These are phyloP conservation scores for Salminus brasiliensis DNA, from an alignment of 2,113 vertebrate species.

Conservation along the genomic window DNA sequence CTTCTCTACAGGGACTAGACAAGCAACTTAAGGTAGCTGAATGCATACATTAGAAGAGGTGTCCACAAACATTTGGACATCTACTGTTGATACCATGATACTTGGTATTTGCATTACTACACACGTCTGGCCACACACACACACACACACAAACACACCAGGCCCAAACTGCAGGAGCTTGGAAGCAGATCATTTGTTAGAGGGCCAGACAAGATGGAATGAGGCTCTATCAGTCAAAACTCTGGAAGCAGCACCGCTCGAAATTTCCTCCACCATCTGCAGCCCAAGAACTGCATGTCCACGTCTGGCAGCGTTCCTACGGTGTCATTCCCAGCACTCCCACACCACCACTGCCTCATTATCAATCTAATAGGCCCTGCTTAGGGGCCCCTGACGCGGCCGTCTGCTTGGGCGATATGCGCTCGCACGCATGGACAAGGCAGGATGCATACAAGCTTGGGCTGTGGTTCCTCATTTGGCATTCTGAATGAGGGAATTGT, in stretches of 20 bases:
- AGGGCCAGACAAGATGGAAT: slow-evolving; percentile 6
- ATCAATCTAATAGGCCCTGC: slow-evolving; percentile 62
- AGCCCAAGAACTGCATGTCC: background rate
- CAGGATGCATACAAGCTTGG: slow-evolving; percentile 17
- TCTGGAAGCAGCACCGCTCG: slow-evolving; percentile 47
- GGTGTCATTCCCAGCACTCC: slow-evolving; percentile 54
- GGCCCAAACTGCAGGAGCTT: background rate
- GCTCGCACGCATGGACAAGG: slow-evolving; percentile 56
- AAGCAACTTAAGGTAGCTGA: too few relatives aligned
- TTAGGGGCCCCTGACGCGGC: slow-evolving; percentile 46
- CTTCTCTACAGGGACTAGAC: too few relatives aligned
- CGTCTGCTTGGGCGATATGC: slow-evolving; percentile 63
- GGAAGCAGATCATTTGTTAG: background rate
- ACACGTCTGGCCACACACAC: background rate
- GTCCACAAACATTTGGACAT: too few relatives aligned
- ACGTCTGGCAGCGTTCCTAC: slow-evolving; percentile 12
- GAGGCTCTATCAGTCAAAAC: slow-evolving; percentile 39
- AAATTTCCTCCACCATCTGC: slow-evolving; percentile 44
- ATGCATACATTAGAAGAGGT: too few relatives aligned
- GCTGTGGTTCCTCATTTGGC: slow-evolving; percentile 22
- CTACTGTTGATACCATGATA: too few relatives aligned
- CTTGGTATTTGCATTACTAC: background rate
- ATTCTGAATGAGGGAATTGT: background rate
- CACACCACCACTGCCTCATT: slow-evolving; percentile 21
- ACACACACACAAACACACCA: background rate